A percentile compares a stretch with the other conserved stretches of the same genome.
These are phyloP conservation scores for Lacanobia oleracea DNA, from an alignment of 2,888 invertebrate genomes.

Conservation along the genomic window DNA sequence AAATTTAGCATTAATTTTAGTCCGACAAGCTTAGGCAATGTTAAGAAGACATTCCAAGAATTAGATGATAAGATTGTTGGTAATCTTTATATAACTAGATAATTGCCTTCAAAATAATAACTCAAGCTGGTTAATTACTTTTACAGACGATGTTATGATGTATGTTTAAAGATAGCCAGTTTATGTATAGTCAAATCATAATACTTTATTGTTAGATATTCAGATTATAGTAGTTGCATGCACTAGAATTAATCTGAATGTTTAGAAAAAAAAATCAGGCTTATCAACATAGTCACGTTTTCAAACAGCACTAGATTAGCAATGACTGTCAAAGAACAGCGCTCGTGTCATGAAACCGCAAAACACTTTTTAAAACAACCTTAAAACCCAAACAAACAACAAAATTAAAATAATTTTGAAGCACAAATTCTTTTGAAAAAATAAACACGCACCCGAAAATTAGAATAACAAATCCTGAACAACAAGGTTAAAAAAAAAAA, in stretches of 20 bases:
- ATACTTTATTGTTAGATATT: too few relatives aligned
- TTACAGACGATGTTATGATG: too few relatives aligned
- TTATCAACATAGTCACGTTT: not conserved
- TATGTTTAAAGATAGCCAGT: too few relatives aligned
- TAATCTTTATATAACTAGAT: too few relatives aligned
- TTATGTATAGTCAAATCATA: too few relatives aligned
- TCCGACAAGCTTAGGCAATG: not conserved
- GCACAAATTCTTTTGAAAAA: slow-evolving; percentile 29
- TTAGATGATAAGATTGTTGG: not conserved
- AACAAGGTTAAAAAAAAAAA: slow-evolving; percentile 20
- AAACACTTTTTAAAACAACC: not conserved
- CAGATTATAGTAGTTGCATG: too few relatives aligned
- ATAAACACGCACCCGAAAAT: slow-evolving; percentile 38
- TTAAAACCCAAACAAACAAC: slow-evolving; percentile 1
- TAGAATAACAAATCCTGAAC: slow-evolving; percentile 28
- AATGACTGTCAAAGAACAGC: not conserved
- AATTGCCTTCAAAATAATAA: too few relatives aligned
- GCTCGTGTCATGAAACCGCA: not conserved
- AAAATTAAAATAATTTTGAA: slow-evolving; percentile 37
- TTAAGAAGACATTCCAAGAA: not conserved
- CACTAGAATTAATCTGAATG: not conserved
- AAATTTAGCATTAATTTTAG: too few relatives aligned
- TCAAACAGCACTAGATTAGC: not conserved
- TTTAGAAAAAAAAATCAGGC: too few relatives aligned
- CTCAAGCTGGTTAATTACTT: too few relatives aligned